A percentile compares a stretch with the other conserved stretches of the same genome.
These are phyloP conservation scores for Macrosiphum euphorbiae DNA, from an alignment of 2,888 invertebrate species.

Conservation along the genomic window DNA sequence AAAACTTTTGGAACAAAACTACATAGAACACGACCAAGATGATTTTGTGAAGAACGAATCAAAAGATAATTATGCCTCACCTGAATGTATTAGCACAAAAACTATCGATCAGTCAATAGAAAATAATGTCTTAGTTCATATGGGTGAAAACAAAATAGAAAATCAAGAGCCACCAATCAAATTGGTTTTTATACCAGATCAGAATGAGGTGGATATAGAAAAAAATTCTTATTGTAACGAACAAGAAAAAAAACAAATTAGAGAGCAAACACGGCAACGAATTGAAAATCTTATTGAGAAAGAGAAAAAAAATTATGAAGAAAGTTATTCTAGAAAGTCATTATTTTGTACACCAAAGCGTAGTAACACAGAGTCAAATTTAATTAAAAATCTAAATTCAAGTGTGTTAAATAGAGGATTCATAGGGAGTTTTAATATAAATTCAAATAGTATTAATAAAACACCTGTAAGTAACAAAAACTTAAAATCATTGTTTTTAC, in stretches of 20 bases:
- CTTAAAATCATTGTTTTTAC: background rate
- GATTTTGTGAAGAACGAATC: background rate
- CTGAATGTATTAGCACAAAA: background rate
- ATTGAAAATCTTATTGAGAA: conserved; percentile 46
- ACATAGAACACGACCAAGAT: background rate
- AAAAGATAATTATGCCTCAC: background rate
- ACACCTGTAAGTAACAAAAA: background rate
- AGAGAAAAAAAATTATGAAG: conserved; percentile 4
- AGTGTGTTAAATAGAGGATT: conserved; percentile 34
- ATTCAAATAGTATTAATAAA: background rate
- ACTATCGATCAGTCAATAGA: background rate
- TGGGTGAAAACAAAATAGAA: background rate
- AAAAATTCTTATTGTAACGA: conserved; percentile 28
- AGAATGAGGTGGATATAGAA: background rate
- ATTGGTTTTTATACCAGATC: background rate
- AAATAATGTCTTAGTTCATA: background rate
- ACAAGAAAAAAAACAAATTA: conserved; percentile 50
- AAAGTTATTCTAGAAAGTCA: background rate
- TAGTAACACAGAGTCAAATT: background rate
- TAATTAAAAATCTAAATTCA: conserved; percentile 14
- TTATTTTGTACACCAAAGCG: conserved; percentile 18
- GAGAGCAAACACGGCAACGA: conserved; percentile 47
- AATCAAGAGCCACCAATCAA: background rate
- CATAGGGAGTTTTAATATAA: background rate
- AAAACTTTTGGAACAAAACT: background rate